These are phyloP conservation scores for Zaprionus lineosus DNA, from an alignment of 2,888 invertebrate genomes.

Conservation along the genomic window DNA sequence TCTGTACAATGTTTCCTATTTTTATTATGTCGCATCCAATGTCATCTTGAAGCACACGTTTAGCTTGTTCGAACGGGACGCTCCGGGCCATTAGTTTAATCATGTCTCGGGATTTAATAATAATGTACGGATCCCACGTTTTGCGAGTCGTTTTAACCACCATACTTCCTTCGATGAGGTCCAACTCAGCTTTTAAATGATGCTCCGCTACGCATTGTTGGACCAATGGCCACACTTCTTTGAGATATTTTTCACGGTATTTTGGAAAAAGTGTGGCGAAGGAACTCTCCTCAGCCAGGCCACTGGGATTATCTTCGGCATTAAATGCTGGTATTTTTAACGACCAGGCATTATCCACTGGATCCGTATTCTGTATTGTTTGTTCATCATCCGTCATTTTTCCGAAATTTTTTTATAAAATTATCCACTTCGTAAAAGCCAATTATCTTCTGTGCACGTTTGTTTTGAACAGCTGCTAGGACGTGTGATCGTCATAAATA, in stretches of 20 bases:
- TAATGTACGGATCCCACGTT: slow-evolving; percentile 99
- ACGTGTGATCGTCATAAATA: slow-evolving; percentile 24
- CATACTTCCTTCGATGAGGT: slow-evolving; percentile 97
- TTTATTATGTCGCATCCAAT: slow-evolving; percentile 97
- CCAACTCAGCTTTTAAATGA: slow-evolving; percentile 92
- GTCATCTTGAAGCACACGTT: slow-evolving; percentile 93
- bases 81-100: slow-evolving; percentile 97
- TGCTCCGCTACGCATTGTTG: slow-evolving; percentile 92
- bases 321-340: slow-evolving; percentile 94
- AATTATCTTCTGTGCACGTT: too few species aligned
- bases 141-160: slow-evolving; percentile 96
- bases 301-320: slow-evolving; percentile 93
- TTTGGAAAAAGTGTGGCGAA: slow-evolving; percentile 99
- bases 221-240: slow-evolving; percentile 97
- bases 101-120: slow-evolving; percentile 97
- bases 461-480: slow-evolving; percentile 46
- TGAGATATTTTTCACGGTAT: slow-evolving; percentile 97
- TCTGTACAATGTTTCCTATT: slow-evolving; percentile 94
- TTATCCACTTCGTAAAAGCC: too few species aligned
- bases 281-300: slow-evolving; percentile 94
- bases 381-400: too few species aligned
- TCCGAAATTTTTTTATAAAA: too few species aligned
- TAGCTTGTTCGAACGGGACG: slow-evolving; percentile 98
- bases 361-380: slow-evolving; percentile 82
- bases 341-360: slow-evolving; percentile 93